Evolutionary conservation across 1,140 invertebrate species (phyloP), one percentile per base, ranked within the genome.

Genomic region (Procambarus clarkii): DNA sequence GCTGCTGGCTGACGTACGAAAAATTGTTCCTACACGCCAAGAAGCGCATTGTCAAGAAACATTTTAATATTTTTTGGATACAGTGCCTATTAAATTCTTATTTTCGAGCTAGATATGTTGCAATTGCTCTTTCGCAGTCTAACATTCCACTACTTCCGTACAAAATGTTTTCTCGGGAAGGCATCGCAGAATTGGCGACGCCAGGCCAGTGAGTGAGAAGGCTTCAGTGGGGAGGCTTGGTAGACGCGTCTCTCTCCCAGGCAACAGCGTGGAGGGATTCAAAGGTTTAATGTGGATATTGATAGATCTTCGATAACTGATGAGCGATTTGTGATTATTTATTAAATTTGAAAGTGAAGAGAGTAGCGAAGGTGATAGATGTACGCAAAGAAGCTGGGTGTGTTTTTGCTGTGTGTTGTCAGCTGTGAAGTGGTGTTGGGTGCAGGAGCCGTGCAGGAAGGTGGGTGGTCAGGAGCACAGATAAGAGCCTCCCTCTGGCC

Each of bases 201-300:
- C 69, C 45, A n/a, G 18, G 58, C 48, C 89, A 91, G 89, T 91
- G 76, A 91, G 89, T 86, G 89, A 91, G 76, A 85, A 69, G 44
- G 18, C 76, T 34, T 78, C n/a, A 3, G 89, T 79, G 89, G 74
- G 89, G 76, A 46, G 77, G 58, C n/a, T 58, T 91, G 11, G 50
- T 50, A 24, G 69, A 80, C 50, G 82, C 48, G 71, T 80, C 82
- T 78, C 89, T 85, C 82, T 91, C 74, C 74, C 89, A 85, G 88
- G 44, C 89, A 85, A 69, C 76, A 91, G 89, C 89, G 89, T 91
- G 89, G 89, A 60, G 82, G 58, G 89, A 86, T 85, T 79, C 82
- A 91, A 85, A 91, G 83, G 60, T 60, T 85, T 85, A 69, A 85
- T 85, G 82, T 91, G 89, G 89, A 85, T 71, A 91, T 85, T 77